phyloP scores from a whole-genome alignment of 2,113 vertebrate genomes.

The Ivindomyrus marchei region DNA sequence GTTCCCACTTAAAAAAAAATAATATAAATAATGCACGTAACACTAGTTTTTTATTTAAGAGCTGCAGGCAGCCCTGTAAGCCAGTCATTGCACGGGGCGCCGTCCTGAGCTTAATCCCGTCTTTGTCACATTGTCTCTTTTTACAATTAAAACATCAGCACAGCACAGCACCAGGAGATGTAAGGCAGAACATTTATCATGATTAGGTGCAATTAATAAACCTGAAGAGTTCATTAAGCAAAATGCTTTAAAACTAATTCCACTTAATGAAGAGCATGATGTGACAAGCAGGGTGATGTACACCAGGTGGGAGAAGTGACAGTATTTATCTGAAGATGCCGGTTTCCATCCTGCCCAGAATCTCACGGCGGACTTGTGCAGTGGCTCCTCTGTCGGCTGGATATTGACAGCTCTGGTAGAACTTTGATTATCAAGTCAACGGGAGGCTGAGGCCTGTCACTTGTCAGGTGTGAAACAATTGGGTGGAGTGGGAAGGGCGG shows the following conservation, averaged over 20 bases:
- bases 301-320: slow-evolving; percentile 54
- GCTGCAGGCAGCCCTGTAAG: background rate
- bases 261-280: slow-evolving; percentile 64
- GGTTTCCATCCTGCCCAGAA: slow-evolving; percentile 57
- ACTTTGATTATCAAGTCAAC: slow-evolving; percentile 97
- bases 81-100: background rate
- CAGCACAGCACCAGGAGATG: slow-evolving; percentile 18
- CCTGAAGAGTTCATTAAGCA: slow-evolving; percentile 54
- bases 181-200: slow-evolving; percentile 55
- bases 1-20: background rate
- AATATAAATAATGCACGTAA: background rate
- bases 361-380: slow-evolving; percentile 24
- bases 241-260: slow-evolving; percentile 55
- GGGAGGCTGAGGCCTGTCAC: slow-evolving; percentile 84
- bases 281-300: slow-evolving; percentile 70
- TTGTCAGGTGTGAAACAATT: slow-evolving; percentile 88
- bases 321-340: slow-evolving; percentile 56
- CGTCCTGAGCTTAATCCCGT: background rate
- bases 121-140: slow-evolving; percentile 4
- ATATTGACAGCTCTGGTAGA: slow-evolving; percentile 97
- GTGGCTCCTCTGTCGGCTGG: slow-evolving; percentile 67
- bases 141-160: slow-evolving; percentile 20
- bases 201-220: slow-evolving; percentile 61
- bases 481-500: slow-evolving; percentile 58
- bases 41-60: background rate